A percentile compares a stretch with the other conserved stretches of the same genome.
These are phyloP conservation scores for Agapostemon virescens DNA, from an alignment of 2,888 invertebrate genomes.

Conservation along the genomic window DNA sequence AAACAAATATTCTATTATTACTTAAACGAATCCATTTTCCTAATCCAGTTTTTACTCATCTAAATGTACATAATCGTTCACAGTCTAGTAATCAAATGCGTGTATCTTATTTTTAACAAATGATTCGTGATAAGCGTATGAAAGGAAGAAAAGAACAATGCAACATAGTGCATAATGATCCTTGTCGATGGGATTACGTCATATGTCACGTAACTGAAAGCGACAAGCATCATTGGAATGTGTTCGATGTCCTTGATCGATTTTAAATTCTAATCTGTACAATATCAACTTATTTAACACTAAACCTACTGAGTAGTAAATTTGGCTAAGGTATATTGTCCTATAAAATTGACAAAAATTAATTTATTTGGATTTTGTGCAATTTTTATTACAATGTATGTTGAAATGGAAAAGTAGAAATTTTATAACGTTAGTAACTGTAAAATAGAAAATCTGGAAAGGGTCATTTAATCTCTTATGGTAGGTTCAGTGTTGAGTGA, in stretches of 20 bases:
- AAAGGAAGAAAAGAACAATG: neutral
- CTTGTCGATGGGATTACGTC: neutral
- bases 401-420: too few species aligned
- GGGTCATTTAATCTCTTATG: too few species aligned
- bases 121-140: neutral
- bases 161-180: neutral
- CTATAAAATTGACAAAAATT: too few species aligned
- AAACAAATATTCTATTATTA: neutral
- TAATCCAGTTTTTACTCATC: neutral
- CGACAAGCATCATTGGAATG: neutral
- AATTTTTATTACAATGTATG: too few species aligned
- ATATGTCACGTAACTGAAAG: constrained; percentile 6
- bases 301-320: too few species aligned
- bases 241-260: neutral
- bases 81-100: neutral
- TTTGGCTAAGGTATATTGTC: too few species aligned
- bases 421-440: too few species aligned
- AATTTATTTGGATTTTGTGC: too few species aligned
- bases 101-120: neutral
- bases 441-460: too few species aligned
- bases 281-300: too few species aligned
- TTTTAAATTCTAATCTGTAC: neutral
- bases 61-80: neutral
- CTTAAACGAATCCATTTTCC: neutral
- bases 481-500: too few species aligned